A percentile compares a stretch with the other conserved stretches of the same genome.
Evolutionary conservation across 2,888 invertebrate genomes (phyloP).

Genomic region (Tenthredo amoena): DNA sequence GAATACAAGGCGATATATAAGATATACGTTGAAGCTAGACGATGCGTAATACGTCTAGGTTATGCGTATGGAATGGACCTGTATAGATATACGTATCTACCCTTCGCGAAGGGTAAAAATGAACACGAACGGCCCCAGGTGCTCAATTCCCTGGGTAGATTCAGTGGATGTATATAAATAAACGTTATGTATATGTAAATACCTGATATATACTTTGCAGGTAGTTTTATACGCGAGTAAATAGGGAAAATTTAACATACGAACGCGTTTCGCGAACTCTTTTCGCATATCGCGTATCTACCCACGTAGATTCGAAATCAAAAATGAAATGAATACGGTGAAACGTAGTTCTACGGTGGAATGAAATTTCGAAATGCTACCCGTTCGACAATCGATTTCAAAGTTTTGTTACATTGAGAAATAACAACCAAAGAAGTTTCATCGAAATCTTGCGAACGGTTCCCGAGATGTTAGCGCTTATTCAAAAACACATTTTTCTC

Average conservation of each 20-base stretch:
- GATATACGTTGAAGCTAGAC: neutral
- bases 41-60: neutral
- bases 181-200: neutral
- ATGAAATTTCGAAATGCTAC: no score
- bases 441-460: no score
- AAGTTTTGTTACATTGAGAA: no score
- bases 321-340: no score
- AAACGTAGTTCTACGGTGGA: no score
- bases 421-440: no score
- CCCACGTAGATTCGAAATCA: no score
- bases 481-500: no score
- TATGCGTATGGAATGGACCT: neutral
- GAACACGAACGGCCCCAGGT: conserved; percentile 1
- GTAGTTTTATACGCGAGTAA: neutral
- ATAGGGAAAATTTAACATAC: neutral
- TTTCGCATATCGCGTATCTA: no score
- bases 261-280: no score
- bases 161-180: neutral
- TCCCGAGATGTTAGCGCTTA: no score
- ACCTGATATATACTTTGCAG: neutral
- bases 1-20: neutral
- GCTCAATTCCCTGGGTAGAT: neutral
- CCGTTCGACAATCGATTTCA: no score
- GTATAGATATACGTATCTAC: neutral
- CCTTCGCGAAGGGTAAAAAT: neutral